Evolutionary conservation across 2,888 invertebrate species (phyloP), one percentile per base, ranked within the genome.

Genomic region (Schizaphis graminum): DNA sequence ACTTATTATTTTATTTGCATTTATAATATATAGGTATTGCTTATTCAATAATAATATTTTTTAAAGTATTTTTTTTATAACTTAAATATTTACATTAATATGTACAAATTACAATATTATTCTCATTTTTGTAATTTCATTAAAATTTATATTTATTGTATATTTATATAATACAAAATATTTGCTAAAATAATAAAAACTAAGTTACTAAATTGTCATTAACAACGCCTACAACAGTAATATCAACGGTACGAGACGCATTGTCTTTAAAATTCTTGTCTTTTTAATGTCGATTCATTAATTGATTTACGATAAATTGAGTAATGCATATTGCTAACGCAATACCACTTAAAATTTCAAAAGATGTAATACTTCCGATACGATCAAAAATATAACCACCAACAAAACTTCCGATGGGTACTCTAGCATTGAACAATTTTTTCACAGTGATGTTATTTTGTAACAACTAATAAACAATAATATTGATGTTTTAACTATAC

Each of bases 241-340:
- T 86, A 96, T 96, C 88, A 90, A 95, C 95, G 94, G 94, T 95
- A 84, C 13, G 41, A 47, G 86, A 44, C 47, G 41, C 3, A 84
- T 87, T 49, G n/a, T 53, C 35, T 11, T 49, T 35, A 5, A 49
- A 7, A 21, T 87, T 21, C 7, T 53, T 24, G 16, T n/a, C 26
- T 87, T 87, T n/a, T 4, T 21, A 87, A 28, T n/a, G 35, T 87
- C 87, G 87, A 53, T 49, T 87, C 7, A 49, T n/a, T 4, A 53
- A n/a, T 5, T 1, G 49, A 49, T n/a, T 53, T n/a, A 21, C 49
- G 5, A n/a, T 49, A 35, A 49, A n/a, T 21, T 87, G 53, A 7
- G 2, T 35, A 49, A 87, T 87, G 49, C 87, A 87, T n/a, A 87
- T 13, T 4, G 8, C n/a, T 24, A 49, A 87, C 3, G 87, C 47